Evolutionary conservation across 2,797 vertebrate species (phyloP).

Genomic region (Leuciscus waleckii): DNA sequence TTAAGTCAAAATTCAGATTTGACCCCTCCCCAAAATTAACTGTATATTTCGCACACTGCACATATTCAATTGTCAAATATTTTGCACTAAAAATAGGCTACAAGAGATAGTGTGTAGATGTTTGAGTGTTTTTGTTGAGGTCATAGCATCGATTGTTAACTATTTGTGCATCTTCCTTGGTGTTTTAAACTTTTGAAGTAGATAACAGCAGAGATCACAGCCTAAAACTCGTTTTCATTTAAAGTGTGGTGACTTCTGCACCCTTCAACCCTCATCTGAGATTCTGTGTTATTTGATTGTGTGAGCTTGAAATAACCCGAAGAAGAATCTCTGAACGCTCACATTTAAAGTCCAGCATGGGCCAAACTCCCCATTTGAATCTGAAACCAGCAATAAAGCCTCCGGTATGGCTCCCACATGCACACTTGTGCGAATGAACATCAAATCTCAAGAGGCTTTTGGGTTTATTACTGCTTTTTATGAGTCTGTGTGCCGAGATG

Average conservation of each 20-base stretch:
- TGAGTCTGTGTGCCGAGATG: constrained; percentile 59
- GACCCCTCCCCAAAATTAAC: neutral
- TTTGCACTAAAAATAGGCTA: neutral
- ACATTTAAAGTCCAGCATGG: constrained; percentile 43
- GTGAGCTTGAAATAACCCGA: constrained; percentile 30
- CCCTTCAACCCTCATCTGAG: constrained; percentile 13
- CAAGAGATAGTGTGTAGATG: neutral
- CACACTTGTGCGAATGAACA: constrained; percentile 63
- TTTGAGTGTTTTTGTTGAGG: neutral
- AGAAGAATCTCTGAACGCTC: constrained; percentile 42
- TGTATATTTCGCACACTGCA: neutral
- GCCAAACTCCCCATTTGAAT: constrained; percentile 67
- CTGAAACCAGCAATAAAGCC: constrained; percentile 71
- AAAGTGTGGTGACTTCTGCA: neutral
- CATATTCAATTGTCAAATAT: neutral
- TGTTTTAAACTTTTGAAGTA: neutral
- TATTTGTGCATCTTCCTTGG: neutral
- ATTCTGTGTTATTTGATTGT: constrained; percentile 44
- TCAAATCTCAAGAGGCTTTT: constrained; percentile 69
- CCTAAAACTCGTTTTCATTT: neutral
- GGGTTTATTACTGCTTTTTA: constrained; percentile 70
- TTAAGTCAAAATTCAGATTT: neutral
- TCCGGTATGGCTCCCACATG: constrained; percentile 67
- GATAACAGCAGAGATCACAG: neutral
- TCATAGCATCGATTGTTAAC: neutral